These are phyloP conservation scores for Eulithis prunata DNA, from an alignment of 2,888 invertebrate species.

Conservation along the genomic window DNA sequence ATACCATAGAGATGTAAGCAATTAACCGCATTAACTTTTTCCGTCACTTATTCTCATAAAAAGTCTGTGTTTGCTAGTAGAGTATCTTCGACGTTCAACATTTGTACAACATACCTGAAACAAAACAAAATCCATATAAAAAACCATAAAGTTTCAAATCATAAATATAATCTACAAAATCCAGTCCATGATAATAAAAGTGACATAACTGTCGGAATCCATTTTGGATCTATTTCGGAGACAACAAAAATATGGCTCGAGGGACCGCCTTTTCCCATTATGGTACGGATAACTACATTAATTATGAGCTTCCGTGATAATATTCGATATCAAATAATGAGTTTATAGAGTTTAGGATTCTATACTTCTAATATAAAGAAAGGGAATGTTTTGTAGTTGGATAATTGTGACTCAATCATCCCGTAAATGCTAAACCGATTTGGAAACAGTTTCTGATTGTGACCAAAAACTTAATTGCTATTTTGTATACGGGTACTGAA, in stretches of 20 bases:
- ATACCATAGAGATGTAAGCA: too few relatives aligned
- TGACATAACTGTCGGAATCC: constrained; percentile 23
- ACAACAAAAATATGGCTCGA: constrained; percentile 19
- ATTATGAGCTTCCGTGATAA: constrained; percentile 23
- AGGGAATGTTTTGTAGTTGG: too few relatives aligned
- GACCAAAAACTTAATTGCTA: too few relatives aligned
- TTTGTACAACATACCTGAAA: constrained; percentile 25
- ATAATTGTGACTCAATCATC: too few relatives aligned
- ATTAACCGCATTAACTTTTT: too few relatives aligned
- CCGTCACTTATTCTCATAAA: too few relatives aligned
- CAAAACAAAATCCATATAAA: constrained; percentile 16
- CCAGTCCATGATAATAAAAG: constrained; percentile 15
- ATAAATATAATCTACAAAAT: constrained; percentile 7
- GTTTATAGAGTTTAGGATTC: background rate
- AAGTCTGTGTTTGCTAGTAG: too few relatives aligned
- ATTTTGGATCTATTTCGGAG: constrained; percentile 27
- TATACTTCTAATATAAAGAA: background rate
- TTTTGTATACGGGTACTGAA: too few relatives aligned
- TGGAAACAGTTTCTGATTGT: too few relatives aligned
- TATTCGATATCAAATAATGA: constrained; percentile 2
- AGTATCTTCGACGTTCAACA: too few relatives aligned
- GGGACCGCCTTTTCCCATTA: constrained; percentile 16
- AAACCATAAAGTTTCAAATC: constrained; percentile 1
- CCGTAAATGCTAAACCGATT: too few relatives aligned
- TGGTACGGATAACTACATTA: constrained; percentile 1